These are phyloP conservation scores for Drosophila mimetica DNA, from an alignment of 2,888 invertebrate genomes.

Conservation along the genomic window DNA sequence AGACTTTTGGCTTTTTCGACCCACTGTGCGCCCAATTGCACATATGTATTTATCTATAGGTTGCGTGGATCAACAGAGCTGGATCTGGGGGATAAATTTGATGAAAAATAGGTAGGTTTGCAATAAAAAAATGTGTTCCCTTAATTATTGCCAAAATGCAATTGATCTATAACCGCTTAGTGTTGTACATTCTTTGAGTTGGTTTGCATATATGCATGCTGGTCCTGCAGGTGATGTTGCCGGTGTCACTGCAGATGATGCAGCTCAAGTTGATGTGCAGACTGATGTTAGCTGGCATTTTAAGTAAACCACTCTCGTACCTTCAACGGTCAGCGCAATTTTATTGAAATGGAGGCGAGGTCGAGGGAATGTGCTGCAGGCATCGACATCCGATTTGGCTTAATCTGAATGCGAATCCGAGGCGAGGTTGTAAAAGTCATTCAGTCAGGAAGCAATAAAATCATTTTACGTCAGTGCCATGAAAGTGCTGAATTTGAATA, in stretches of 20 bases:
- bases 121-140: too few species aligned
- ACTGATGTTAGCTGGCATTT: conserved; percentile 6
- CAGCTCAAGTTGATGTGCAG: conserved; percentile 12
- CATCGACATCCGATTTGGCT: conserved; percentile 60
- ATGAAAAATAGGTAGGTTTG: too few species aligned
- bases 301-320: background rate
- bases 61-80: too few species aligned
- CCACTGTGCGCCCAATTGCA: too few species aligned
- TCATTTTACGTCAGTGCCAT: conserved; percentile 78
- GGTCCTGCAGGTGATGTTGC: background rate
- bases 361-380: conserved; percentile 28
- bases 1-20: too few species aligned
- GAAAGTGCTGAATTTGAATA: conserved; percentile 80
- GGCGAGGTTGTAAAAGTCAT: conserved; percentile 75
- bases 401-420: conserved; percentile 66
- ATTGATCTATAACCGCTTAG: too few species aligned
- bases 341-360: conserved; percentile 57
- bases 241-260: conserved; percentile 7
- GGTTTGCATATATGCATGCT: too few species aligned
- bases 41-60: too few species aligned
- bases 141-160: too few species aligned
- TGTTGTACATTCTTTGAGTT: too few species aligned
- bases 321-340: conserved; percentile 59
- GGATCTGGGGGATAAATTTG: too few species aligned
- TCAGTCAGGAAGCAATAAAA: conserved; percentile 78